Evolutionary conservation across 1,140 invertebrate species (phyloP).

Genomic region (Cotesia glomerata): DNA sequence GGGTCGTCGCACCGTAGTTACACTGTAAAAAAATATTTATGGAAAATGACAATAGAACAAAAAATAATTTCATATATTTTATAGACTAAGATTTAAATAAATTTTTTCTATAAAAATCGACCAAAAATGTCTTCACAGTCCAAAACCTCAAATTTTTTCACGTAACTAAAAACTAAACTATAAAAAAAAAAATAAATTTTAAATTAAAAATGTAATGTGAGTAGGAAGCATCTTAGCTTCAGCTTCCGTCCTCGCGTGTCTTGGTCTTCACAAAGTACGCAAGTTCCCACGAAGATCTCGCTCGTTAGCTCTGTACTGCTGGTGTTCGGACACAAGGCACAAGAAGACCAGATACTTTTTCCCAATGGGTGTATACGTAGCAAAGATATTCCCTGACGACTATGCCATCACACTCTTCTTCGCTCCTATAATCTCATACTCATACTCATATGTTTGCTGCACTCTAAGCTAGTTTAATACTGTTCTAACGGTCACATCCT

Average conservation of each 20-base stretch:
- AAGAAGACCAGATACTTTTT: neutral
- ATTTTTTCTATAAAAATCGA: too few species aligned
- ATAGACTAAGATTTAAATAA: too few species aligned
- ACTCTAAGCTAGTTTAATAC: constrained; percentile 27
- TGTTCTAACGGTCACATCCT: constrained; percentile 40
- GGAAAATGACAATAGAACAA: neutral
- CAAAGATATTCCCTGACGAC: neutral
- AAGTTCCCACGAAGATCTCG: constrained; percentile 15
- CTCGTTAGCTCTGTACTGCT: neutral
- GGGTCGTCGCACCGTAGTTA: neutral
- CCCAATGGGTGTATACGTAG: neutral
- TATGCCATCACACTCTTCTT: neutral
- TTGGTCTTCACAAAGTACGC: constrained; percentile 29
- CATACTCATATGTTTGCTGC: neutral
- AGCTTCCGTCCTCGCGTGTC: constrained; percentile 37
- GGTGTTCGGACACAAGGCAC: too few species aligned
- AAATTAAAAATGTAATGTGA: neutral
- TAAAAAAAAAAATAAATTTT: too few species aligned
- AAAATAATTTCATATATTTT: too few species aligned
- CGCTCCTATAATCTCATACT: too few species aligned
- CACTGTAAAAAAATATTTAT: constrained; percentile 8
- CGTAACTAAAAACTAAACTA: too few species aligned
- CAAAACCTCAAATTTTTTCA: too few species aligned
- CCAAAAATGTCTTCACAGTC: too few species aligned
- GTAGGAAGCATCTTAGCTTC: neutral